These are phyloP conservation scores for Xenopus borealis DNA, from an alignment of 2,113 vertebrate species.

Conservation along the genomic window DNA sequence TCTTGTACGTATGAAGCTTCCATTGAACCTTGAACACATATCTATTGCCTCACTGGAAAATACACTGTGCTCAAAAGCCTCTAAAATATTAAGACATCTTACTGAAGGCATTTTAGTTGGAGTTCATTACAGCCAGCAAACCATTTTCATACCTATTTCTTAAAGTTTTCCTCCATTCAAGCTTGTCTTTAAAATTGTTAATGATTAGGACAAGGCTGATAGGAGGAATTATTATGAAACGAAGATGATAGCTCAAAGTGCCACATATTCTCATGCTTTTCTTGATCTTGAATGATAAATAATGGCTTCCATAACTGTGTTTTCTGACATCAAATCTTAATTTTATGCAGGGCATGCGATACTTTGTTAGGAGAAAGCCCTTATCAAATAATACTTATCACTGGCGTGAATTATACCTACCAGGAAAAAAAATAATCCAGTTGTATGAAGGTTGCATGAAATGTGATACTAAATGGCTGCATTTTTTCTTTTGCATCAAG, in stretches of 20 bases:
- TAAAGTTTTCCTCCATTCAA: neutral
- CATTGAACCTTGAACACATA: no score
- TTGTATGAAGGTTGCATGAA: neutral
- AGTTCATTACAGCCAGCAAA: neutral
- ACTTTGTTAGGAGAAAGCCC: constrained; percentile 9
- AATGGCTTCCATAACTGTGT: neutral
- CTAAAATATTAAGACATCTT: no score
- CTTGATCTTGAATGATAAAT: neutral
- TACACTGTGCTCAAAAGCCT: no score
- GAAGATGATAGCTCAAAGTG: neutral
- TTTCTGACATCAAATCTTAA: neutral
- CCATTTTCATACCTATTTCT: neutral
- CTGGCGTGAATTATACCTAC: neutral
- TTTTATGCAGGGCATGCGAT: neutral
- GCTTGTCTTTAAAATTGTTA: neutral
- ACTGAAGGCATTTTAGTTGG: no score
- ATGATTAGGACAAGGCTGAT: no score
- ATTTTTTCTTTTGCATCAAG: neutral
- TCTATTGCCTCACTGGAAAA: no score
- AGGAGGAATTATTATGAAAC: no score
- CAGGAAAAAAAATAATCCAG: neutral
- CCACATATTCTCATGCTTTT: neutral
- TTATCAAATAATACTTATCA: neutral
- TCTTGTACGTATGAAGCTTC: no score
- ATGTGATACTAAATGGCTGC: neutral